Conservation (phyloP, 2,797 vertebrate genomes). For the Argyrosomus regius region DNA sequence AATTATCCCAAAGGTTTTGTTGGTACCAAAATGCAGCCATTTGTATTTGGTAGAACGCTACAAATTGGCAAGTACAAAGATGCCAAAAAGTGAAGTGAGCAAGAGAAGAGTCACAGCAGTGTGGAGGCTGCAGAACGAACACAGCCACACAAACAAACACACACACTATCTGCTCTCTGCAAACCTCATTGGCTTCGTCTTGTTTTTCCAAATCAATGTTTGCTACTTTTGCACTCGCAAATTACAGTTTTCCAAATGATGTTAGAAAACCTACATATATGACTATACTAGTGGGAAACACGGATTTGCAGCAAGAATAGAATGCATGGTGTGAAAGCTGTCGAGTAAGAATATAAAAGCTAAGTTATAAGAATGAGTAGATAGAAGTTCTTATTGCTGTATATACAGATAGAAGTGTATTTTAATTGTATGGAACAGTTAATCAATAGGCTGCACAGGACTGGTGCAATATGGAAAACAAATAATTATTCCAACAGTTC, state of each 20-base stretch:
- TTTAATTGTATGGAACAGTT: background rate
- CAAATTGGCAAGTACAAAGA: slow-evolving; percentile 40
- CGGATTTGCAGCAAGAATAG: background rate
- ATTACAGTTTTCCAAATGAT: slow-evolving; percentile 22
- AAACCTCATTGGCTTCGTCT: slow-evolving; percentile 35
- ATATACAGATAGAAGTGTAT: background rate
- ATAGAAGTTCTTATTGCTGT: background rate
- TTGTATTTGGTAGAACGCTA: slow-evolving; percentile 50
- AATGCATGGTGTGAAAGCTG: background rate
- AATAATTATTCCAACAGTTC: too few species aligned
- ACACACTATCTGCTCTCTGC: background rate
- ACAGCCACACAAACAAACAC: slow-evolving; percentile 12
- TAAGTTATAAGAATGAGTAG: background rate
- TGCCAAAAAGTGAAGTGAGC: slow-evolving; percentile 39
- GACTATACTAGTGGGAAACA: background rate
- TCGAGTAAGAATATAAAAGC: background rate
- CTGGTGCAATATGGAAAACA: too few species aligned
- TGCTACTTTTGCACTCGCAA: slow-evolving; percentile 28
- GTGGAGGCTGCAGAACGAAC: slow-evolving; percentile 22
- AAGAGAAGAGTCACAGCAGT: slow-evolving; percentile 16
- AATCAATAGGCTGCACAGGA: too few species aligned
- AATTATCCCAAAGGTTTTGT: slow-evolving; percentile 41
- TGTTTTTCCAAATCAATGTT: slow-evolving; percentile 39
- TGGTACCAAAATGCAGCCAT: slow-evolving; percentile 36
- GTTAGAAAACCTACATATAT: background rate